Evolutionary conservation across 2,797 vertebrate genomes (phyloP).

Genomic region (Falco cherrug): DNA sequence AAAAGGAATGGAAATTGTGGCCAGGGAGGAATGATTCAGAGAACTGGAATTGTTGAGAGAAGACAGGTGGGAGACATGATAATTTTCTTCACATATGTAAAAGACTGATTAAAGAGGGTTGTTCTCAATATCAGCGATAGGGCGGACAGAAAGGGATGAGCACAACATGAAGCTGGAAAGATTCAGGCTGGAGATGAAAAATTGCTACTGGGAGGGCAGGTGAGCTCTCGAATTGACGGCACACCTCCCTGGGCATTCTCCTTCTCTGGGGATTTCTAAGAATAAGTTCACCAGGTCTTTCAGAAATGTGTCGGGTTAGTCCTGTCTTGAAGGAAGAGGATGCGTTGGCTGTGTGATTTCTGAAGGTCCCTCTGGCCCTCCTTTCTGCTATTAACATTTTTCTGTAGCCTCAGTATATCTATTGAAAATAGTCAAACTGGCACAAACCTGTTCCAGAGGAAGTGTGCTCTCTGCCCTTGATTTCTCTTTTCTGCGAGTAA

Average conservation of each 20-base stretch:
- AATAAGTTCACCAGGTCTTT: background rate
- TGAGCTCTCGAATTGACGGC: background rate
- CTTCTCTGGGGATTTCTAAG: background rate
- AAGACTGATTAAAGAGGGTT: background rate
- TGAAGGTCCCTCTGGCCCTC: background rate
- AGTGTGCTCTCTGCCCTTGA: conserved; percentile 12
- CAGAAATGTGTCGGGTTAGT: background rate
- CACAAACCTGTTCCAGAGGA: conserved; percentile 38
- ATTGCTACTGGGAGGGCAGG: background rate
- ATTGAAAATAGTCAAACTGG: background rate
- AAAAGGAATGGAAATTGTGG: background rate
- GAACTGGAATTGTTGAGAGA: background rate
- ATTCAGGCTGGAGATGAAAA: background rate
- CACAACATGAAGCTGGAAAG: background rate
- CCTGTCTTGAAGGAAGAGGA: background rate
- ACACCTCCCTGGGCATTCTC: background rate
- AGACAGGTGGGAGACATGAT: background rate
- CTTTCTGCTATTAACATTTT: background rate
- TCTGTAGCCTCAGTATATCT: background rate
- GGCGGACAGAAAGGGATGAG: background rate
- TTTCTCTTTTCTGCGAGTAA: conserved; percentile 11
- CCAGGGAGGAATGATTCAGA: background rate
- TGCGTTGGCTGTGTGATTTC: background rate
- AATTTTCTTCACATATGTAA: background rate
- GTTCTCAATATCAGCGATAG: background rate